phyloP scores from a whole-genome alignment of 2,797 vertebrate genomes.

The Anisognathus igniventris region DNA sequence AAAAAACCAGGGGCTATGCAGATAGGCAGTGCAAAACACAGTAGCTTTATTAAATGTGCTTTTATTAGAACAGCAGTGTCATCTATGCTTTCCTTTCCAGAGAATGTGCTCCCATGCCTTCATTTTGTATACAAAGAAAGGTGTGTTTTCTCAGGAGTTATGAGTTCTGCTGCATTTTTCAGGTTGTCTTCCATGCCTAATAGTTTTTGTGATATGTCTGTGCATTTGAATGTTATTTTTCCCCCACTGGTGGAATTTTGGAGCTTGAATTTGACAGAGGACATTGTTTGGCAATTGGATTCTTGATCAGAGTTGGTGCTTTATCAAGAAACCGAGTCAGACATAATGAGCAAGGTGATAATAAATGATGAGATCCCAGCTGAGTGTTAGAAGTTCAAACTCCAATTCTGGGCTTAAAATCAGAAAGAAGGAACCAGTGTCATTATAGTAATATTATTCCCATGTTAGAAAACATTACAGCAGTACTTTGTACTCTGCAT shows the following conservation, averaged over 20 bases:
- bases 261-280: neutral
- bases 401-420: neutral
- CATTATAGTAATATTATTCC: constrained; percentile 2
- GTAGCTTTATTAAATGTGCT: neutral
- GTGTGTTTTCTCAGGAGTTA: neutral
- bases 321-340: neutral
- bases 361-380: neutral
- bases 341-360: neutral
- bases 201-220: rapidly evolving
- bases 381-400: neutral
- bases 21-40: neutral
- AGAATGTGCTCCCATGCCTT: neutral
- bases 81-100: neutral
- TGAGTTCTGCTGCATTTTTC: neutral
- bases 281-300: neutral
- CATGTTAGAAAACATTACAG: neutral
- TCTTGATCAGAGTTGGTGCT: neutral
- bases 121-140: neutral
- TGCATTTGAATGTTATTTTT: neutral
- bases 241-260: neutral
- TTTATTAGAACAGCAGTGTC: neutral
- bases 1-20: neutral
- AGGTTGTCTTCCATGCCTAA: neutral
- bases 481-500: neutral
- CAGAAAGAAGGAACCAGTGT: neutral